Conservation (phyloP, 2,113 vertebrate species). For the Xiphophorus hellerii region DNA sequence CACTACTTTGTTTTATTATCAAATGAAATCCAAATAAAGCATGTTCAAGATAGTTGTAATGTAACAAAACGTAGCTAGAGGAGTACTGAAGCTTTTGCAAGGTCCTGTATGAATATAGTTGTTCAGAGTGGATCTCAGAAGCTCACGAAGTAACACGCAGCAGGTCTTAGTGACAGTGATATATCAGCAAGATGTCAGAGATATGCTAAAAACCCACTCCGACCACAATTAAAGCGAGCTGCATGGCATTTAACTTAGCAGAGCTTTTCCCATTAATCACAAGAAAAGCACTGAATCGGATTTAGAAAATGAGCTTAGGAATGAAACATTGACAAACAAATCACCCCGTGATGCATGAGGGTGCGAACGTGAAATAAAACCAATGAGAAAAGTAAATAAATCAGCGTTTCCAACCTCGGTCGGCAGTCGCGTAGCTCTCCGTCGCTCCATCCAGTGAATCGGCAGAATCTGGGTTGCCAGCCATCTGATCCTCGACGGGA, state of each 20-base stretch:
- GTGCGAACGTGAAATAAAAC: constrained; percentile 32
- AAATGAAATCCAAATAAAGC: background rate
- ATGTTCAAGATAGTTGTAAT: background rate
- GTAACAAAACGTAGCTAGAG: background rate
- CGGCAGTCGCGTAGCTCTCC: background rate
- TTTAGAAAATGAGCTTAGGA: constrained; percentile 51
- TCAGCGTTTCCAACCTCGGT: constrained; percentile 57
- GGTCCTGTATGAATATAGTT: background rate
- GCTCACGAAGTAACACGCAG: background rate
- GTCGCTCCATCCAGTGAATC: constrained; percentile 30
- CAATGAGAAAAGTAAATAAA: constrained; percentile 27
- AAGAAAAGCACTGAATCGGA: constrained; percentile 22
- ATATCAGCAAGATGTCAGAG: constrained; percentile 10
- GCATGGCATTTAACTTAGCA: constrained; percentile 31
- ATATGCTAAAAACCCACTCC: constrained; percentile 9
- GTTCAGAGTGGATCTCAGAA: background rate
- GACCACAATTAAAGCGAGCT: constrained; percentile 20
- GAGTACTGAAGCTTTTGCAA: background rate
- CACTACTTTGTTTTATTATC: too few species aligned
- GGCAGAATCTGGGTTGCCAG: background rate
- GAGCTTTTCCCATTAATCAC: constrained; percentile 55
- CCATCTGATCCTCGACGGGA: background rate
- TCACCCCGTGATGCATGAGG: constrained; percentile 44
- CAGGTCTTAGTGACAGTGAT: constrained; percentile 11
- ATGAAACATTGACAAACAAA: constrained; percentile 50